These are phyloP conservation scores for Gavialis gangeticus DNA, from an alignment of 2,113 vertebrate species.

Conservation along the genomic window DNA sequence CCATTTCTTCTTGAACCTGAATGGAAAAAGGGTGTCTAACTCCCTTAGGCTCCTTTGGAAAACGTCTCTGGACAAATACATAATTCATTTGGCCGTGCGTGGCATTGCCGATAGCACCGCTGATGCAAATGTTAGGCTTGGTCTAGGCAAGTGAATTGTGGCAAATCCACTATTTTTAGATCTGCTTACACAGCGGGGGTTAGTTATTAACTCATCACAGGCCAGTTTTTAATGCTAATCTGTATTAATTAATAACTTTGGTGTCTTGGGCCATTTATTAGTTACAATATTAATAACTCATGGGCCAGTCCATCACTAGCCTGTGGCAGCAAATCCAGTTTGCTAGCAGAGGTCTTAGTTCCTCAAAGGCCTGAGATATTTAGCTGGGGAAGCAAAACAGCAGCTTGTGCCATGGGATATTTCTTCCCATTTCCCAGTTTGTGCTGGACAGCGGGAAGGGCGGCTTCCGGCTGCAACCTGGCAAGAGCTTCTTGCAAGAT, in stretches of 20 bases:
- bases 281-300: constrained; percentile 42
- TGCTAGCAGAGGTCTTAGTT: fast-evolving
- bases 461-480: neutral
- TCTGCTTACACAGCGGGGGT: neutral
- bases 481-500: neutral
- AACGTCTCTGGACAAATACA: neutral
- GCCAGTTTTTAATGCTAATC: neutral
- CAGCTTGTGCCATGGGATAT: neutral
- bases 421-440: fast-evolving
- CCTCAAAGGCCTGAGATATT: fast-evolving
- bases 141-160: neutral
- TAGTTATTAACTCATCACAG: neutral
- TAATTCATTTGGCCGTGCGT: neutral
- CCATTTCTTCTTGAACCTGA: fast-evolving
- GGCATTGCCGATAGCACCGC: fast-evolving
- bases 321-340: neutral
- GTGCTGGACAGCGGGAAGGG: fast-evolving
- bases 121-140: fast-evolving
- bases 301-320: neutral
- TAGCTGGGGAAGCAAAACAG: fast-evolving
- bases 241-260: constrained; percentile 53
- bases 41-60: fast-evolving
- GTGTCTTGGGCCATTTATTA: constrained; percentile 58
- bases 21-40: fast-evolving
- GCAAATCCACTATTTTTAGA: neutral